A percentile compares a stretch with the other conserved stretches of the same genome.
phyloP scores from a whole-genome alignment of 2,113 vertebrate genomes.

The Cephalophus harveyi region DNA sequence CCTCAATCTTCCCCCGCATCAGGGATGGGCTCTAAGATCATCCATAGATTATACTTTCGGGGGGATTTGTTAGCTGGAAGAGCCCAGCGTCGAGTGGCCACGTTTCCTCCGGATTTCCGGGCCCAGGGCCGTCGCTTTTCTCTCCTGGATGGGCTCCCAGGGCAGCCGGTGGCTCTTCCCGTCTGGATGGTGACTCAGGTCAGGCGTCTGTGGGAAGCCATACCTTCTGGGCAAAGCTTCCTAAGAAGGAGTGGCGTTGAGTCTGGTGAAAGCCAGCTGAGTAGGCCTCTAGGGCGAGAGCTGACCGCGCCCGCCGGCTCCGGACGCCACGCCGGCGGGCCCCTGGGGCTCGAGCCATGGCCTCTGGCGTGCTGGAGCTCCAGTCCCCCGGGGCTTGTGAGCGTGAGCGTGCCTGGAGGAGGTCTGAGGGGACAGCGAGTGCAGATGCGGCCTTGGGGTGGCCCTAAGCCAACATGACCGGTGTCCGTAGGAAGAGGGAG shows the following conservation, averaged over 20 bases:
- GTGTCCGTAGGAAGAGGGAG: too few relatives aligned
- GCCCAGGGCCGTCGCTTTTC: background rate
- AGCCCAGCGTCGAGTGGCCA: background rate
- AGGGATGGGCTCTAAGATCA: background rate
- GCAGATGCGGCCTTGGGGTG: background rate
- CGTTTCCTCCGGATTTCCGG: background rate
- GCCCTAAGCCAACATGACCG: background rate
- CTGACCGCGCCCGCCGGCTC: too few relatives aligned
- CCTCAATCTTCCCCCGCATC: background rate
- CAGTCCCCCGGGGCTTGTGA: background rate
- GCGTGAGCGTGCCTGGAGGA: background rate
- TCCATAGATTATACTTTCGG: background rate
- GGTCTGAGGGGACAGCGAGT: background rate
- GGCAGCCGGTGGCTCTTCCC: background rate
- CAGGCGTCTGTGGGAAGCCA: background rate
- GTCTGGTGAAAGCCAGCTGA: background rate
- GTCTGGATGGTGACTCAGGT: background rate
- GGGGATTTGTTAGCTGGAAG: background rate
- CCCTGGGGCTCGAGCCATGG: background rate
- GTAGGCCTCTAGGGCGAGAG: background rate
- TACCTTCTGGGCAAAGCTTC: background rate
- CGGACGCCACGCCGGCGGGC: fast-evolving
- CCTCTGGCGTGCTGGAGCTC: fast-evolving
- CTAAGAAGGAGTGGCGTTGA: background rate
- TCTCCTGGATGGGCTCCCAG: background rate